phyloP scores from a whole-genome alignment of 2,888 invertebrate genomes.

The Ophion obscuratus region DNA sequence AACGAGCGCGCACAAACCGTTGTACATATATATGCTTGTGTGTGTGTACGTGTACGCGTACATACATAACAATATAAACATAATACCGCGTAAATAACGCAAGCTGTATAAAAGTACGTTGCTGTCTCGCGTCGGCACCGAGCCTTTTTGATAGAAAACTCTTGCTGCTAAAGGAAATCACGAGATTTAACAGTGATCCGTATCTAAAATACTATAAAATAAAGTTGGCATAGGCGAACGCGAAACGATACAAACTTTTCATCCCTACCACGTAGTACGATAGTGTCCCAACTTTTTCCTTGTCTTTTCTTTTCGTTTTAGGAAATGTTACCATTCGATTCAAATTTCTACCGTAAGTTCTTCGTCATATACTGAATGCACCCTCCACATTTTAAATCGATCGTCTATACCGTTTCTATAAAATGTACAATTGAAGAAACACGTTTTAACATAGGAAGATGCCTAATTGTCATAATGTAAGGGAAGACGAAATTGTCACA shows the following conservation, averaged over 20 bases:
- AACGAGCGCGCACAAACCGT: conserved; percentile 12
- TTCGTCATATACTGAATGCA: too few species aligned
- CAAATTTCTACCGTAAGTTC: too few species aligned
- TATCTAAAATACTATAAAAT: conserved; percentile 3
- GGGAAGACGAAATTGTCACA: too few species aligned
- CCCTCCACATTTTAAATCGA: too few species aligned
- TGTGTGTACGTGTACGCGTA: background rate
- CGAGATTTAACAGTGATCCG: background rate
- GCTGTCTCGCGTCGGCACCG: conserved; percentile 33
- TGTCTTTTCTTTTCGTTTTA: too few species aligned
- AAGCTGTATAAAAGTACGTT: conserved; percentile 24
- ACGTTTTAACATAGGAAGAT: too few species aligned
- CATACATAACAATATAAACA: background rate
- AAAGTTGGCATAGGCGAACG: background rate
- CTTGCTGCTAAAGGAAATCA: conserved; percentile 36
- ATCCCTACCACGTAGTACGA: background rate
- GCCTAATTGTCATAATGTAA: too few species aligned
- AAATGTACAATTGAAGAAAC: too few species aligned
- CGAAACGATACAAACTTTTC: conserved; percentile 4
- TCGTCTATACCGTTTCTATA: too few species aligned
- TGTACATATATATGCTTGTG: background rate
- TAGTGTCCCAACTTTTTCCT: too few species aligned
- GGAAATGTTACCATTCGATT: too few species aligned
- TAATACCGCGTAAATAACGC: conserved; percentile 11
- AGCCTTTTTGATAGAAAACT: conserved; percentile 56